These are phyloP conservation scores for Rhogogaster chlorosoma DNA, from an alignment of 2,888 invertebrate species.

Conservation along the genomic window DNA sequence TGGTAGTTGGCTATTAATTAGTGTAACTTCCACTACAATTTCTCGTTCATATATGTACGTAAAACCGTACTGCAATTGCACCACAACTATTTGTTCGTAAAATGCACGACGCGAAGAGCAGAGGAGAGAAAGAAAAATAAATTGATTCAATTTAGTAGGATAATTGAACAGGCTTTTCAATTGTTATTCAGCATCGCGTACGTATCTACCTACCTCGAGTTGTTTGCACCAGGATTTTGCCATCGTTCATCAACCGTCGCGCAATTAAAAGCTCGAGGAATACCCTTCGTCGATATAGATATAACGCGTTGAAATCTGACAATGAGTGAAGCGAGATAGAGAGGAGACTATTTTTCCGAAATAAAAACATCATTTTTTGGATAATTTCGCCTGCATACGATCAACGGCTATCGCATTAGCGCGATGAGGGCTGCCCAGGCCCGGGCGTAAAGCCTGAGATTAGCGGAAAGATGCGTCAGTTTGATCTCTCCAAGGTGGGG, in stretches of 20 bases:
- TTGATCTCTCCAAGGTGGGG: not conserved
- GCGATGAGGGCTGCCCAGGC: not conserved
- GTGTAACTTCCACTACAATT: constrained; percentile 53
- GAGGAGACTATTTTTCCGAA: not conserved
- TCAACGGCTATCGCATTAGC: not conserved
- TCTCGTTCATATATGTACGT: not conserved
- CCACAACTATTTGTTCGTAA: not conserved
- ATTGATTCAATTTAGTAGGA: constrained; percentile 14
- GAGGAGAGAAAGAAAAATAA: not conserved
- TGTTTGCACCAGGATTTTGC: not conserved
- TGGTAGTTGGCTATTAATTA: constrained; percentile 57
- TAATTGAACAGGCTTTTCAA: constrained; percentile 27
- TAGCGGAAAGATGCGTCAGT: not conserved
- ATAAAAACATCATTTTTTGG: not conserved
- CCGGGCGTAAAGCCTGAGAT: constrained; percentile 5
- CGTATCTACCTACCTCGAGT: too few species aligned
- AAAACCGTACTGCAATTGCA: too few species aligned
- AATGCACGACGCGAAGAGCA: too few species aligned
- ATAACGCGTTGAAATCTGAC: too few species aligned
- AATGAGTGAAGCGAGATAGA: not conserved
- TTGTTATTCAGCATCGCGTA: not conserved
- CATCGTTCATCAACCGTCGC: not conserved
- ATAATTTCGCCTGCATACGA: not conserved
- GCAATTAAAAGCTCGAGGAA: not conserved
- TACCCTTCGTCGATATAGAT: not conserved